Percentiles rank a stretch among this genome's conserved stretches.
These are phyloP conservation scores for Eriosoma lanigerum DNA, from an alignment of 1,140 invertebrate genomes.

Conservation along the genomic window DNA sequence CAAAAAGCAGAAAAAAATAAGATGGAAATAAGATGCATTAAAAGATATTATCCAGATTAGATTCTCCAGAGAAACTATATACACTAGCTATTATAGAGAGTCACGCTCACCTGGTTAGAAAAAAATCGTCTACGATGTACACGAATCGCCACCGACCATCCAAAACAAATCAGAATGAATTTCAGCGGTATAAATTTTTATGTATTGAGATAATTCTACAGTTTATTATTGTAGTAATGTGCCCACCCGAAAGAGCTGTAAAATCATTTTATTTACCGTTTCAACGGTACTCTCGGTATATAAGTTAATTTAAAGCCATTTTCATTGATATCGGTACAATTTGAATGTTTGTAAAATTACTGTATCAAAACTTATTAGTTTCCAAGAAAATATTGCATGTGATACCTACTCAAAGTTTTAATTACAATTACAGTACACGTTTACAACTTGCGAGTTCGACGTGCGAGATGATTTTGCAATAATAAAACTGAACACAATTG, in stretches of 20 bases:
- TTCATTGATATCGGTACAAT: no score
- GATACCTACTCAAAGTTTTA: no score
- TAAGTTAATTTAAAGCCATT: neutral
- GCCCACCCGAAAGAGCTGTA: neutral
- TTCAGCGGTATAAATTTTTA: no score
- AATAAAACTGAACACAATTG: no score
- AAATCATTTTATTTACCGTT: neutral
- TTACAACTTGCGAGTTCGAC: no score
- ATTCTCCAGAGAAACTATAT: no score
- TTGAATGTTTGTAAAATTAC: no score
- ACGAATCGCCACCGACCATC: conserved; percentile 26
- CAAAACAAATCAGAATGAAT: neutral
- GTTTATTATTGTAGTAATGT: neutral
- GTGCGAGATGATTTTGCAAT: no score
- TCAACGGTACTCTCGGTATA: neutral
- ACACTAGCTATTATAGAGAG: neutral
- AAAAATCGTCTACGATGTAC: conserved; percentile 32
- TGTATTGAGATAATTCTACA: neutral
- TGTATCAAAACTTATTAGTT: no score
- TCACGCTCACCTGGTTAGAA: conserved; percentile 34
- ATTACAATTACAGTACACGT: no score
- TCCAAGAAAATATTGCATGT: no score
- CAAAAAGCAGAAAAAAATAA: neutral
- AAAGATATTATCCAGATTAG: no score
- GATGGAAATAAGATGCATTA: neutral